These are phyloP conservation scores for Arizona elegans DNA, from an alignment of 2,113 vertebrate genomes.

Conservation along the genomic window DNA sequence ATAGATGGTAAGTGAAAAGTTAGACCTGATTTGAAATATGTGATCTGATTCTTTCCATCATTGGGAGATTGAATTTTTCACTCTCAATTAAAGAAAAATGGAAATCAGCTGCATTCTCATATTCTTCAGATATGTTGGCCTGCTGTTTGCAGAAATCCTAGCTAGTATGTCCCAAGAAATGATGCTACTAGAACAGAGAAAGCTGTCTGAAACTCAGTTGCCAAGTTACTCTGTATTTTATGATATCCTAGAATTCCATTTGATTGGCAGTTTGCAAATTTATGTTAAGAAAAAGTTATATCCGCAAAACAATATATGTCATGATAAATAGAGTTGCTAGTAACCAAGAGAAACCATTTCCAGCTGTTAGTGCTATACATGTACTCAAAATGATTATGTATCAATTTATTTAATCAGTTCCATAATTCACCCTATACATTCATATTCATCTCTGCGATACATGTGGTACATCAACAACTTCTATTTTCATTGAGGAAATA, in stretches of 20 bases:
- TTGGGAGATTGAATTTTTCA: constrained; percentile 10
- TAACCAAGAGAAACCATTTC: neutral
- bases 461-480: constrained; percentile 5
- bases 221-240: neutral
- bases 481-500: constrained; percentile 30
- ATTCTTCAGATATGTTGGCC: neutral
- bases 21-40: constrained; percentile 16
- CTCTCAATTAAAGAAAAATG: constrained; percentile 22
- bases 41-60: constrained; percentile 11
- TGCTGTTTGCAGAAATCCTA: neutral
- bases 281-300: neutral
- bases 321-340: neutral
- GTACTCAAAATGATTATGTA: neutral
- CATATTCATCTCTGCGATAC: constrained; percentile 26
- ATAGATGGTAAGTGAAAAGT: neutral
- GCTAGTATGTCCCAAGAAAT: neutral
- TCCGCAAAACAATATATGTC: neutral
- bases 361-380: constrained; percentile 2
- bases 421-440: constrained; percentile 21
- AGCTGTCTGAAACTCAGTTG: neutral
- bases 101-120: neutral
- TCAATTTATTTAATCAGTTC: constrained; percentile 1
- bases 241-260: constrained; percentile 6
- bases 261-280: neutral
- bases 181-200: neutral